phyloP scores from a whole-genome alignment of 2,113 vertebrate genomes.

The Narcine bancroftii region DNA sequence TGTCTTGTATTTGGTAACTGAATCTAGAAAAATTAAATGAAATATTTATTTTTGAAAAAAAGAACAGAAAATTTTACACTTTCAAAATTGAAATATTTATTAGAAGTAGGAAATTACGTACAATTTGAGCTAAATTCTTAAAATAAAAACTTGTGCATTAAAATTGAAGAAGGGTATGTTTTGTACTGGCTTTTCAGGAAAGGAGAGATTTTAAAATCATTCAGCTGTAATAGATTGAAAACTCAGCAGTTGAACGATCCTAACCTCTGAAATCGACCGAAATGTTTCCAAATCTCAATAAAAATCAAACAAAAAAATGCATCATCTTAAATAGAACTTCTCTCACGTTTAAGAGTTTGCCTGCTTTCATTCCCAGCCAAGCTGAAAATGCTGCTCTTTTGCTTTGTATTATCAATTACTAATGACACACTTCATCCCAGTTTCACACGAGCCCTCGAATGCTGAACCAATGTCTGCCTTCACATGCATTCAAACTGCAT shows the following conservation, averaged over 20 bases:
- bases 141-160: neutral
- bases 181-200: neutral
- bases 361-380: neutral
- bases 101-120: neutral
- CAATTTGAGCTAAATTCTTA: neutral
- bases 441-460: neutral
- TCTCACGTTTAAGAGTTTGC: neutral
- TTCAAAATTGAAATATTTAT: neutral
- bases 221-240: neutral
- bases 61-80: neutral
- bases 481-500: neutral
- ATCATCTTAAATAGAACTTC: neutral
- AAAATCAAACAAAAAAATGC: neutral
- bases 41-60: neutral
- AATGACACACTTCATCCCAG: slow-evolving; percentile 21
- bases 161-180: neutral
- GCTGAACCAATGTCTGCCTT: slow-evolving; percentile 22
- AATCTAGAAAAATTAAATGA: neutral
- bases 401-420: neutral
- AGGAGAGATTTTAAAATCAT: neutral
- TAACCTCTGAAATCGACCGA: neutral
- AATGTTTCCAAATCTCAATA: neutral
- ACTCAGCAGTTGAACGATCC: neutral
- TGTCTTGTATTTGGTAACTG: neutral
- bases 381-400: neutral